Evolutionary conservation across 37 sponge, comb jelly and placozoan genomes (phyloP).

Genomic region (Dysidea cf. avara): DNA sequence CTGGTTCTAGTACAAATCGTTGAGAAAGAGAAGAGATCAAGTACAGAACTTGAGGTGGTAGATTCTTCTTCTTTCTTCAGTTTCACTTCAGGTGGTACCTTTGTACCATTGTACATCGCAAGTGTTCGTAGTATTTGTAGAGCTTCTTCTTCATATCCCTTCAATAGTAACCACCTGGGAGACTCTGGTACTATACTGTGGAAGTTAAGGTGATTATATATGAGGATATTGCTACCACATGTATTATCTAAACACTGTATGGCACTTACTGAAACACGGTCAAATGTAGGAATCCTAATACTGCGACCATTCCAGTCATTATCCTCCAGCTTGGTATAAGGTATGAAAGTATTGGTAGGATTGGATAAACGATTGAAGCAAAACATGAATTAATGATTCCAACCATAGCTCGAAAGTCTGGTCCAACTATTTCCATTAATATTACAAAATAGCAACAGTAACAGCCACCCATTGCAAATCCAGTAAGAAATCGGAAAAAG

Average conservation of each 20-base stretch:
- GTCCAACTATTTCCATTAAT: slow-evolving; percentile 41
- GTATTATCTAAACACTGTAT: too few relatives aligned
- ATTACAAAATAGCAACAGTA: slow-evolving; percentile 29
- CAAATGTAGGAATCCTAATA: slow-evolving; percentile 1
- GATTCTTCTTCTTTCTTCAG: slow-evolving; percentile 14
- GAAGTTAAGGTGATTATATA: too few relatives aligned
- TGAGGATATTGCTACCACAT: too few relatives aligned
- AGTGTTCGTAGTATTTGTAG: slow-evolving; percentile 30
- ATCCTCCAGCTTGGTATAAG: slow-evolving; percentile 43
- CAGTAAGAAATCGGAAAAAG: slow-evolving; percentile 28
- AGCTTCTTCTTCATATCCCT: slow-evolving; percentile 43
- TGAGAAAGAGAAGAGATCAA: slow-evolving; percentile 37
- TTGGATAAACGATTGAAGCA: slow-evolving; percentile 10
- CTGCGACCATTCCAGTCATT: slow-evolving; percentile 1
- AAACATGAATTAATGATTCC: background rate
- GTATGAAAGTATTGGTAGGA: slow-evolving; percentile 35
- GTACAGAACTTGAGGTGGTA: background rate
- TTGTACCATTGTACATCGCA: slow-evolving; percentile 46
- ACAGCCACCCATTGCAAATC: background rate
- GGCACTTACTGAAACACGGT: too few relatives aligned
- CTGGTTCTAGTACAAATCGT: too few relatives aligned
- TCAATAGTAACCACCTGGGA: slow-evolving; percentile 69
- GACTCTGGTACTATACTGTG: slow-evolving; percentile 65
- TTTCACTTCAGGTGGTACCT: slow-evolving; percentile 9
- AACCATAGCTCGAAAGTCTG: slow-evolving; percentile 11